phyloP scores from a whole-genome alignment of 30 jellyfish, hydroid and myxozoan genomes.

The Nemopilema nomurai region DNA sequence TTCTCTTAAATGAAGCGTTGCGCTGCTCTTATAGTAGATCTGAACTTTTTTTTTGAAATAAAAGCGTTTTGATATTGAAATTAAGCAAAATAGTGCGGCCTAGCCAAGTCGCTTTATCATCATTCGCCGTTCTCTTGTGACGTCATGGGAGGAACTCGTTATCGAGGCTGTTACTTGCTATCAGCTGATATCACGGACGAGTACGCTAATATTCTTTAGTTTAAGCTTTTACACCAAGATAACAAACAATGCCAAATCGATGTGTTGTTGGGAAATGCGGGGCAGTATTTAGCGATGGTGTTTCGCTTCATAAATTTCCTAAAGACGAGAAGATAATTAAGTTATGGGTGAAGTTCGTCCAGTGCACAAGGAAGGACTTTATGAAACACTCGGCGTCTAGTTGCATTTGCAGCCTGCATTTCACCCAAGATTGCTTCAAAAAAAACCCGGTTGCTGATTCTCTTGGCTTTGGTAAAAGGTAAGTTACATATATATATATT shows the following conservation, averaged over 20 bases:
- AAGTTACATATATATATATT: not conserved
- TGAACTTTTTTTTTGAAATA: no score
- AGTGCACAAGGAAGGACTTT: constrained; percentile 13
- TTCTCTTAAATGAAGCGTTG: no score
- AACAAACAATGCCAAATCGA: constrained; percentile 15
- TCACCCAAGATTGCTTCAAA: constrained; percentile 6
- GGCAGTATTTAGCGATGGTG: constrained; percentile 8
- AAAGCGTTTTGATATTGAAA: no score
- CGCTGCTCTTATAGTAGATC: no score
- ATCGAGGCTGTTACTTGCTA: constrained; percentile 5
- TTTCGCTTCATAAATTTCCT: constrained; percentile 9
- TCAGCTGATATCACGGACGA: constrained; percentile 13
- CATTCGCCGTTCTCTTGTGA: no score
- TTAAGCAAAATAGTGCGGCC: no score
- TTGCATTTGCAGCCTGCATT: constrained; percentile 24
- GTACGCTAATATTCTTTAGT: not conserved
- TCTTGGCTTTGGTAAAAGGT: constrained; percentile 19
- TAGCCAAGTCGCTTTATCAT: no score
- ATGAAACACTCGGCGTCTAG: not conserved
- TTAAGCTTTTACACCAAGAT: not conserved
- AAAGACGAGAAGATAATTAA: constrained; percentile 1
- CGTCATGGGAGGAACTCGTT: constrained; percentile 12
- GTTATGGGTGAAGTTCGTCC: constrained; percentile 30
- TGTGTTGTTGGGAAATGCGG: constrained; percentile 16
- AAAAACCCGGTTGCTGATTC: constrained; percentile 21